Base-by-base conservation (phyloP, 2,113 vertebrate species). In the Poecile atricapillus region DNA sequence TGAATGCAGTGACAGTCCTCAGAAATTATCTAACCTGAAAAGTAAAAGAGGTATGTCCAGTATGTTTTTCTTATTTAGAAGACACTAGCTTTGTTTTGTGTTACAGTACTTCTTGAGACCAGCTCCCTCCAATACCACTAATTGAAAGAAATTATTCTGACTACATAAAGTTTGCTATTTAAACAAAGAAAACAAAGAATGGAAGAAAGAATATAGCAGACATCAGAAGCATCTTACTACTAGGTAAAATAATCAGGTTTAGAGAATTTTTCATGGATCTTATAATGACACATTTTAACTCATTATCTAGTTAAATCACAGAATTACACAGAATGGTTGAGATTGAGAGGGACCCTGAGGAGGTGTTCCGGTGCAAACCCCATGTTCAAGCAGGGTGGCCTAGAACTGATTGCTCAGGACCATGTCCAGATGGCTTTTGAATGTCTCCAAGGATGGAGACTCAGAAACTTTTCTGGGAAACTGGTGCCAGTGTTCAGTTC, bases 401-500 rank as follows among this genome's bases (percentile, higher is more conserved):
- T 60, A 41, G 33, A 50, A 13, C 15, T 49, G 15, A 11, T 69
- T 60, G 49, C 16, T 75, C 33, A 83, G 23, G 33, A 37, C 13
- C 9, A 7, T 11, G 6, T 52, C 20, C 14, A 33, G 39, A 35
- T 25, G 3, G 24, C 8, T 53, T 88, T 63, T 73, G 39, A 74
- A 64, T 20, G 3, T 37, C 35, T 75, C 30, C 28, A 68, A 65
- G 14, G 15, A 55, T 30, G 22, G 12, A 74, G 31, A 69, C 16
- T 44, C 16, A 41, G 46, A 8, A 74, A 31, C 17, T 5, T 28
- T 58, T 55, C 60, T 86, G 19, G 31, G 12, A 60, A 93, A 59
- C 13, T 0, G 0, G 10, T 15, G 6, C 17, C 22, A 30, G 16
- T 19, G 10, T 70, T 69, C 3, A 4, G 31, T 31, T 23, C 79